Evolutionary conservation across 2,797 vertebrate genomes (phyloP).

Genomic region (Gouania willdenowi): DNA sequence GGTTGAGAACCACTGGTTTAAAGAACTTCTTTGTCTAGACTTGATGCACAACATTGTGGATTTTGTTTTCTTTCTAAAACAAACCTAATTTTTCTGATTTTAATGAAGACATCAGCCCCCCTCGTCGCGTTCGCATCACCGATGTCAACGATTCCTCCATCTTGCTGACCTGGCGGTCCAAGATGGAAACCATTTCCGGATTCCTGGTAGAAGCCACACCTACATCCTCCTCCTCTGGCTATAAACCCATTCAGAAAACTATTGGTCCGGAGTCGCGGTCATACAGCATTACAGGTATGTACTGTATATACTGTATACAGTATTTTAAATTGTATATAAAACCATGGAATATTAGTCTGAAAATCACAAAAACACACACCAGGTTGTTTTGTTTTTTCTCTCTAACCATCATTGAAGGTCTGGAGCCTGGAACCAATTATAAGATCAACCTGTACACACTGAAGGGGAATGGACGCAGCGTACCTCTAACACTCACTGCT

Average conservation of each 20-base stretch:
- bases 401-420: slow-evolving; percentile 66
- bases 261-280: slow-evolving; percentile 78
- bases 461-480: slow-evolving; percentile 87
- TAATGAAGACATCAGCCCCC: slow-evolving; percentile 85
- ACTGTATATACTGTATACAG: too few species aligned
- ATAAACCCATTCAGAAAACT: slow-evolving; percentile 80
- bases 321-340: too few species aligned
- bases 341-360: too few species aligned
- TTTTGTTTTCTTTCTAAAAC: neutral
- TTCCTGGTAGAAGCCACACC: slow-evolving; percentile 89
- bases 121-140: slow-evolving; percentile 87
- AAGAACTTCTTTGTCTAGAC: too few species aligned
- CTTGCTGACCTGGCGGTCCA: slow-evolving; percentile 91
- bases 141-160: slow-evolving; percentile 89
- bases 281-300: slow-evolving; percentile 90
- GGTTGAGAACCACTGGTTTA: too few species aligned
- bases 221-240: slow-evolving; percentile 51
- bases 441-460: slow-evolving; percentile 91
- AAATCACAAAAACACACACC: neutral
- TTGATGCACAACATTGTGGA: too few species aligned
- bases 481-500: slow-evolving; percentile 83
- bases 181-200: slow-evolving; percentile 88
- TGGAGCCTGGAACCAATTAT: slow-evolving; percentile 90
- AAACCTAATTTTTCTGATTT: neutral
- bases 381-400: too few species aligned